These are phyloP conservation scores for Muntiacus muntjak DNA, from an alignment of 2,113 vertebrate species.

Conservation along the genomic window DNA sequence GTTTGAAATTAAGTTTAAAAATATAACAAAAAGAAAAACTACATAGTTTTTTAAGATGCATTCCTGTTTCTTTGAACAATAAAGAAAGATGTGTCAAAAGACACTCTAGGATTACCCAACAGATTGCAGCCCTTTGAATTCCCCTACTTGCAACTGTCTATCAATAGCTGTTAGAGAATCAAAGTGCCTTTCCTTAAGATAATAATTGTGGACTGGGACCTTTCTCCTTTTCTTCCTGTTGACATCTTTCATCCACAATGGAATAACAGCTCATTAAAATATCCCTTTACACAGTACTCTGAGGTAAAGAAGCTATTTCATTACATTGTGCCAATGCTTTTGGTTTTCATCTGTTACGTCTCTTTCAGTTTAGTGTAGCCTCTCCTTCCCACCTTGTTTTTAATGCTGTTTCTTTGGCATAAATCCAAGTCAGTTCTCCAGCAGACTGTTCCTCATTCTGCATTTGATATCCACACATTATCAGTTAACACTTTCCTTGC, in stretches of 20 bases:
- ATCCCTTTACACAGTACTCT: not conserved
- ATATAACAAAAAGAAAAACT: not conserved
- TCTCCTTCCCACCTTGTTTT: not conserved
- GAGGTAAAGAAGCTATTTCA: not conserved
- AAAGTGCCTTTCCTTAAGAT: not conserved
- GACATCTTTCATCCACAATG: not conserved
- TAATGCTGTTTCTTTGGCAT: not conserved
- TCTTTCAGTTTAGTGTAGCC: not conserved
- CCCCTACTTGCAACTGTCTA: not conserved
- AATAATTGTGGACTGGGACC: not conserved
- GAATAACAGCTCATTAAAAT: not conserved
- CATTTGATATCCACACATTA: not conserved
- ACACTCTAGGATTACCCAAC: not conserved
- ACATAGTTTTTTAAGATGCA: not conserved
- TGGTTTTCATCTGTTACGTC: not conserved
- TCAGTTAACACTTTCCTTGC: not conserved
- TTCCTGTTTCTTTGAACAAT: not conserved
- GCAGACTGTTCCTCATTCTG: not conserved
- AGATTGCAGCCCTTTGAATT: not conserved
- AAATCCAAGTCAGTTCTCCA: not conserved
- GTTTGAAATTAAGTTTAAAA: not conserved
- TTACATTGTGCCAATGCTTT: not conserved
- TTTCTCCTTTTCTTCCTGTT: not conserved
- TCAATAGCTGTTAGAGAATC: not conserved
- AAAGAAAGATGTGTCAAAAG: not conserved